phyloP scores from a whole-genome alignment of 2,888 invertebrate genomes.

The Noctuana brunneofusca region DNA sequence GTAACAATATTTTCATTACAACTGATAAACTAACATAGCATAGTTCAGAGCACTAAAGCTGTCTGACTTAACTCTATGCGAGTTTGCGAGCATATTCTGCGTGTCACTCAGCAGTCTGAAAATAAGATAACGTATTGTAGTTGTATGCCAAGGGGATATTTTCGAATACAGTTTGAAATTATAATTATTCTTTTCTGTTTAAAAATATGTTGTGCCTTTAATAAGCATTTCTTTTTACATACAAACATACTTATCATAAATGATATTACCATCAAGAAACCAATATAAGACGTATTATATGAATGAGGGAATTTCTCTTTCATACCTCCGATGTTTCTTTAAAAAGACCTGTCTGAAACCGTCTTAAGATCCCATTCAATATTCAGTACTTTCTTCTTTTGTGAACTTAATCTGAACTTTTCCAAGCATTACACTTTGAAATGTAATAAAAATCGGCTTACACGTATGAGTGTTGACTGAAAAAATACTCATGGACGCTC shows the following conservation, averaged over 20 bases:
- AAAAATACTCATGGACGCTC: constrained; percentile 52
- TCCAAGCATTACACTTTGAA: constrained; percentile 64
- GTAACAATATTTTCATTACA: no score
- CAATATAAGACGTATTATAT: constrained; percentile 20
- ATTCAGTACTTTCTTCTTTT: constrained; percentile 58
- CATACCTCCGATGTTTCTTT: constrained; percentile 23
- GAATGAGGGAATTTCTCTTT: constrained; percentile 25
- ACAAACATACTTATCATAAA: neutral
- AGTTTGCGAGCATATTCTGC: no score
- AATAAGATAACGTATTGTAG: no score
- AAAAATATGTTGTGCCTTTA: no score
- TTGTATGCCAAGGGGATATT: no score
- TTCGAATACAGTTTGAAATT: no score
- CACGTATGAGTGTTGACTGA: constrained; percentile 59
- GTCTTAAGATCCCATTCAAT: constrained; percentile 45
- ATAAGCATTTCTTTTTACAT: no score
- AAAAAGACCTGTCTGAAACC: constrained; percentile 41
- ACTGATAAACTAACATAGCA: no score
- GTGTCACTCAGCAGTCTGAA: no score
- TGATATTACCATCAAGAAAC: neutral
- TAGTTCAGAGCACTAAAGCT: no score
- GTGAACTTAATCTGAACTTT: constrained; percentile 66
- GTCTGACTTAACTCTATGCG: no score
- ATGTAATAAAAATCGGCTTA: constrained; percentile 79
- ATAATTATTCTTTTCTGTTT: no score